Conservation (phyloP, 2,797 vertebrate genomes). For the Syngnathus rostellatus region DNA sequence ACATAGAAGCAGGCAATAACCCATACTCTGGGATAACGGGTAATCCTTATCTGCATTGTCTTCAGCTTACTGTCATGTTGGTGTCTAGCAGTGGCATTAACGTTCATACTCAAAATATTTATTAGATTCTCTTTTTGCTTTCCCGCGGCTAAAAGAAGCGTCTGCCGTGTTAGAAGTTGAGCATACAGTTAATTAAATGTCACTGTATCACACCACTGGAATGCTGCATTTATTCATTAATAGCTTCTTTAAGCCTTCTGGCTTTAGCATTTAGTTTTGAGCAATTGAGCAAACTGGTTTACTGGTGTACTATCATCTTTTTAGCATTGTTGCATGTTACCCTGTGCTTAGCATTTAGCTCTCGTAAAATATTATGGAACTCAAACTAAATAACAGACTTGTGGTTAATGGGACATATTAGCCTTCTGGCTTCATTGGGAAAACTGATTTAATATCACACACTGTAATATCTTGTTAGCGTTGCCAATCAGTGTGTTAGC, state of each 20-base stretch:
- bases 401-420: not conserved
- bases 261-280: conserved; percentile 1
- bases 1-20: conserved; percentile 52
- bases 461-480: too few species aligned
- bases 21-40: conserved; percentile 33
- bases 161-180: conserved; percentile 18
- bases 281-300: conserved; percentile 1
- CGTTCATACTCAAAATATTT: conserved; percentile 48
- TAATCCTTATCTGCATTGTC: conserved; percentile 68
- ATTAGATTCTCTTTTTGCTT: conserved; percentile 38
- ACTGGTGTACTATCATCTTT: not conserved
- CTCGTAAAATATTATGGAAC: not conserved
- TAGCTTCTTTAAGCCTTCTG: conserved; percentile 1
- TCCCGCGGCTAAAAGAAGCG: conserved; percentile 35
- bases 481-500: too few species aligned
- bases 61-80: conserved; percentile 65
- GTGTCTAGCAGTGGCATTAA: conserved; percentile 61
- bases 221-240: conserved; percentile 2
- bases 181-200: conserved; percentile 23
- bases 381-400: not conserved
- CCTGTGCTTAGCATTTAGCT: not conserved
- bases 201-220: not conserved
- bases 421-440: not conserved
- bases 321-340: not conserved
- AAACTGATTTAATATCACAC: not conserved